Evolutionary conservation across 2,113 vertebrate species (phyloP), one percentile per base, ranked within the genome.

Genomic region (Tyrannus savana): DNA sequence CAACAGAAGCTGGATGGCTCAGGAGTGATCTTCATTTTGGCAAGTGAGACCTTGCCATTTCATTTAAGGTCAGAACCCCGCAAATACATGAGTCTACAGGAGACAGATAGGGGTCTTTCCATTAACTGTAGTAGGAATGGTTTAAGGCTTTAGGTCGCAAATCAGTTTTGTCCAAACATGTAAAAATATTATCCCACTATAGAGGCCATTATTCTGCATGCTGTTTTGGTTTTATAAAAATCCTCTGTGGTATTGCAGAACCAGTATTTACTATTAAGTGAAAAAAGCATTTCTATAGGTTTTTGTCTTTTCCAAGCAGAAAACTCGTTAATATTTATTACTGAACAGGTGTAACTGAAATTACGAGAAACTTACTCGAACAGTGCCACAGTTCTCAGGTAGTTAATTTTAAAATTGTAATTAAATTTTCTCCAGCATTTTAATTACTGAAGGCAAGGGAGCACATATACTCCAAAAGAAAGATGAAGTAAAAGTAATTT

Each of bases 371-470:
- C 30, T 56, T 24, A 37, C 50, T 80, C 82, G 24, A 35, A 59
- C 9, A 11, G 19, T 85, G 53, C 15, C 25, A 37, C 67, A 80
- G 50, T 62, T 66, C 24, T 76, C 33, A 66, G 30, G 22, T 83
- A 66, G 37, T 75, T 87, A 64, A 49, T 79, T 89, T 78, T 31
- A 72, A 93, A 93, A 47, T 75, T 63, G 12, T 28, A 53, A 75
- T 93, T 84, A 89, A 33, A 68, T 93, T 91, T 82, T 90, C 49
- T 69, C 22, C 37, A 59, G 14, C 9, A 73, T 86, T 69, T 89
- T 82, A 58, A 73, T 85, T 93, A 56, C 67, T 83, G 55, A 82
- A 80, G 37, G 59, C 18, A 67, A 66, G 44, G 46, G 55, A 72
- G 9, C 0, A 0, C 19, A n/a, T 6, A 15, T 49, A 18, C 44